Conservation (phyloP, 1,140 invertebrate genomes). For the Drosophila yakuba region DNA sequence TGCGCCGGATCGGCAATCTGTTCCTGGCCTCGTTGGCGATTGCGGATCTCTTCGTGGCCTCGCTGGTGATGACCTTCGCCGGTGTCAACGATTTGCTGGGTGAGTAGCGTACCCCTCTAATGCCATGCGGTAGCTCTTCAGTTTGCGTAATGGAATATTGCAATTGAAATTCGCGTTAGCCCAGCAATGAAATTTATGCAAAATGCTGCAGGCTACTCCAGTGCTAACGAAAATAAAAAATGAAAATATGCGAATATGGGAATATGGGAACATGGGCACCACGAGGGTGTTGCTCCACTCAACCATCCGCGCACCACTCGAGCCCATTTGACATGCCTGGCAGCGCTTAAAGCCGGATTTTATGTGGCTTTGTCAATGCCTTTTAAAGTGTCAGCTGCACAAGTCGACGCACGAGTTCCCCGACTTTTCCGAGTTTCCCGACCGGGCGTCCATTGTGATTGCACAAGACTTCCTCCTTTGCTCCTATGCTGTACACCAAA, state of each 20-base stretch:
- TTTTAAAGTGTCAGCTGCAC: slow-evolving; percentile 77
- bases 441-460: slow-evolving; percentile 28
- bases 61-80: slow-evolving; percentile 96
- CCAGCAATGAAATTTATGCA: slow-evolving; percentile 67
- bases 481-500: not conserved
- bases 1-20: slow-evolving; percentile 96
- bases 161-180: slow-evolving; percentile 72
- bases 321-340: slow-evolving; percentile 58
- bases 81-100: slow-evolving; percentile 93
- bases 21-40: slow-evolving; percentile 98
- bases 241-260: not conserved
- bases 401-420: slow-evolving; percentile 41
- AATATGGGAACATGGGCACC: not conserved
- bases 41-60: slow-evolving; percentile 97
- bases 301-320: slow-evolving; percentile 8
- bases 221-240: slow-evolving; percentile 37
- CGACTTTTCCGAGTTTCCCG: slow-evolving; percentile 11
- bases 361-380: slow-evolving; percentile 59
- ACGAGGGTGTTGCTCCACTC: slow-evolving; percentile 23
- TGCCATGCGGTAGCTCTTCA: not conserved
- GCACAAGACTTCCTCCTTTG: slow-evolving; percentile 10
- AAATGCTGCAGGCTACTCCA: slow-evolving; percentile 66
- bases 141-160: slow-evolving; percentile 59
- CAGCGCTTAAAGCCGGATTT: slow-evolving; percentile 70
- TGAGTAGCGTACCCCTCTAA: slow-evolving; percentile 44